Conservation (phyloP, 2,113 vertebrate genomes). For the Trichechus manatus region DNA sequence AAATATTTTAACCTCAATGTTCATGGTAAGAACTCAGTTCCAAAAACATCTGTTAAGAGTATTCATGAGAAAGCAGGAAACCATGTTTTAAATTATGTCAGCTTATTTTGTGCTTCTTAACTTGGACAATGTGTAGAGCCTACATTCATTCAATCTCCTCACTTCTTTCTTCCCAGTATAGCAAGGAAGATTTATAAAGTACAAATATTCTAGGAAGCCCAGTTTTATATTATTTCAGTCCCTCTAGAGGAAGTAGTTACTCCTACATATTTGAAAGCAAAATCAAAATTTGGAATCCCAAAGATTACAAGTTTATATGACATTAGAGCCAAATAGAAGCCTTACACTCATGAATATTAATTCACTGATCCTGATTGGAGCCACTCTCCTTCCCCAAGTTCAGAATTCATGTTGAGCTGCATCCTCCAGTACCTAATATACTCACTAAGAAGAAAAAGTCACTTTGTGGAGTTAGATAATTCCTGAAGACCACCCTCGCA, state of each 20-base stretch:
- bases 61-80: neutral
- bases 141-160: neutral
- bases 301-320: neutral
- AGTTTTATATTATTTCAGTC: neutral
- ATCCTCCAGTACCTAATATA: neutral
- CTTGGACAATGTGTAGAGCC: conserved; percentile 27
- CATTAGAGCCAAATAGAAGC: neutral
- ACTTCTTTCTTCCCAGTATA: neutral
- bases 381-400: neutral
- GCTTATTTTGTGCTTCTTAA: conserved; percentile 34
- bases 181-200: neutral
- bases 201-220: neutral
- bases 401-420: neutral
- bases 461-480: conserved; percentile 19
- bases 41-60: conserved; percentile 2
- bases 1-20: conserved; percentile 97
- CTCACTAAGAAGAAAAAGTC: conserved; percentile 37
- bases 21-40: conserved; percentile 90
- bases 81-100: neutral
- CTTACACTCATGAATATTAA: conserved; percentile 20
- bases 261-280: neutral
- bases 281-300: conserved; percentile 2
- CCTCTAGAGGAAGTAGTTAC: neutral
- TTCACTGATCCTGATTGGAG: neutral
- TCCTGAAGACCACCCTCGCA: neutral